Conservation (phyloP, 2,113 vertebrate genomes). For the Leptodactylus fuscus region DNA sequence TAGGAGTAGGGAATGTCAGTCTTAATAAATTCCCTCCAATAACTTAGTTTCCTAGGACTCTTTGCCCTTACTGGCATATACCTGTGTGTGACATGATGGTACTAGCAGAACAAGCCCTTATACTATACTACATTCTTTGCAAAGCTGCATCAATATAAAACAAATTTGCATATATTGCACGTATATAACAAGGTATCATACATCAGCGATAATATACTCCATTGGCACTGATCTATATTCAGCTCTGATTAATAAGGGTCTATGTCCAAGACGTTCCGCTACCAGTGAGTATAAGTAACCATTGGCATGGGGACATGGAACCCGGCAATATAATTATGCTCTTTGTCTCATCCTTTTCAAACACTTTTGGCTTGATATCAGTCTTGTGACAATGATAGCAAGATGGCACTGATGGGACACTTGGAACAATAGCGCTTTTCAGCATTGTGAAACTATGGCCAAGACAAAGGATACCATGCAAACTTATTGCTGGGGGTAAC, state of each 20-base stretch:
- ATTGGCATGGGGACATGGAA: background rate
- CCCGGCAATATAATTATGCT: background rate
- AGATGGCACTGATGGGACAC: background rate
- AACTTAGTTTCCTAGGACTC: too few species aligned
- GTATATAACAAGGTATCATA: background rate
- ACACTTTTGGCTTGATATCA: background rate
- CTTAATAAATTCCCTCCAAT: too few species aligned
- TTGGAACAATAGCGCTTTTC: background rate
- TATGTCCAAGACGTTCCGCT: background rate
- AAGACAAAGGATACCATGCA: slow-evolving; percentile 5
- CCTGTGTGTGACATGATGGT: too few species aligned
- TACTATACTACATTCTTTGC: background rate
- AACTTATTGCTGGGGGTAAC: background rate
- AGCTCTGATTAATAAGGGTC: background rate
- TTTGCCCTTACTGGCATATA: too few species aligned
- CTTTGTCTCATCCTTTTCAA: background rate
- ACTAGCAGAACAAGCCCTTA: background rate
- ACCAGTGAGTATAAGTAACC: background rate
- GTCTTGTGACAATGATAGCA: background rate
- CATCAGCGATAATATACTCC: background rate
- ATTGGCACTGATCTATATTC: background rate
- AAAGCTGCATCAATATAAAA: background rate
- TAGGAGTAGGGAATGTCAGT: too few species aligned
- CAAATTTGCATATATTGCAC: background rate
- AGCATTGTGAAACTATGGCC: background rate